Base-by-base conservation (phyloP, 2,113 vertebrate species). In the Craseonycteris thonglongyai region DNA sequence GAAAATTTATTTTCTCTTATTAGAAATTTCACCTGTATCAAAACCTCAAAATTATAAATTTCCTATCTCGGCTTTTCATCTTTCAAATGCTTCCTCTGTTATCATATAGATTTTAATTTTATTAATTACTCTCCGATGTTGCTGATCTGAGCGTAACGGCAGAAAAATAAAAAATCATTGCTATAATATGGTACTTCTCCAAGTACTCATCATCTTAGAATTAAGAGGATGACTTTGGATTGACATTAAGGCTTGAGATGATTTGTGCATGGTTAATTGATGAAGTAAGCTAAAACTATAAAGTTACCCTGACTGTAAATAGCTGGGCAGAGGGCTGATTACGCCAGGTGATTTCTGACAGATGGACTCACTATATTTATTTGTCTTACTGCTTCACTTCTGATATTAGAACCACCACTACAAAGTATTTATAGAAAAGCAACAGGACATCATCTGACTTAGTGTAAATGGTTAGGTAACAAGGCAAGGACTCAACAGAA, bases 401-500 rank as follows among this genome's bases (percentile, higher is more conserved):
- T 97, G 87, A 40, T 78, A 81, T 68, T 65, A 84, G 54, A 90
- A 91, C 9, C 47, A 58, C 82, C 56, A 71, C 75, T 61, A 59
- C 12, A 66, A 78, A 74, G 45, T 49, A 97, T 92, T 96, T 93
- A 91, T 92, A 94, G 95, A 95, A 93, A 94, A 91, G 12, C 79
- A 61, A 86, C 42, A 94, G 58, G 26, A 69, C 81, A 82, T 68
- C 69, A 65, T 0, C 68, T 65, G 2, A 78, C 42, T 45, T 61
- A 47, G 78, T 54, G 12, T 75, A 59, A 68, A n/a, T 54, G 33
- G 13, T 75, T 80, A 93, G 12, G 51, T 47, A 93, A 33, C 42
- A 90, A 3, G 49, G 58, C 51, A 40, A 93, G 6, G 47, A 69
- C 78, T 83, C 6, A 51, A 26, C n/a, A 88, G 88, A 91, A 51